These are phyloP conservation scores for Psammodynastes pulverulentus DNA, from an alignment of 2,113 vertebrate genomes.

Conservation along the genomic window DNA sequence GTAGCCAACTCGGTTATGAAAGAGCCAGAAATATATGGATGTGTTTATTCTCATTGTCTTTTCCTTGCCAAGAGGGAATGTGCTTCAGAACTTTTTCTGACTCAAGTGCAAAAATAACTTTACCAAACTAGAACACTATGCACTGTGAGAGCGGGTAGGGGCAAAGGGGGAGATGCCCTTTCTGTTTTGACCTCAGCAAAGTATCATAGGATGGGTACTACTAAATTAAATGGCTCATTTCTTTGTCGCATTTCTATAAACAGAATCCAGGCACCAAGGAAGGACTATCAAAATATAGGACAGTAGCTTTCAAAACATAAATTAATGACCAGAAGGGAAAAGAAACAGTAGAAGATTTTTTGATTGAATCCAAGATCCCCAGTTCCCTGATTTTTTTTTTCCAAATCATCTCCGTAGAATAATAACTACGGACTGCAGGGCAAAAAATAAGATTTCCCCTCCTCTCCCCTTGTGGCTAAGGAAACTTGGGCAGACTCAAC, in stretches of 20 bases:
- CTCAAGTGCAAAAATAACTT: not conserved
- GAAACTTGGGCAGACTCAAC: not conserved
- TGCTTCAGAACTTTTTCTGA: not conserved
- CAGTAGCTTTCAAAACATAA: not conserved
- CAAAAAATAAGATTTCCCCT: not conserved
- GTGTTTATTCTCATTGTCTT: not conserved
- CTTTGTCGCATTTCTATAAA: not conserved
- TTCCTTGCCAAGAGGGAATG: not conserved
- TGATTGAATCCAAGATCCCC: not conserved
- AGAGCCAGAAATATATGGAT: not conserved
- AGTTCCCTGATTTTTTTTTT: not conserved
- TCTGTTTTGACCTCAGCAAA: not conserved
- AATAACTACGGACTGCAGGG: not conserved
- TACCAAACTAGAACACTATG: not conserved
- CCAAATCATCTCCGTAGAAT: not conserved
- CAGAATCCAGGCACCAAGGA: not conserved
- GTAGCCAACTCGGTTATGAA: not conserved
- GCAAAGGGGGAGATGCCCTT: not conserved
- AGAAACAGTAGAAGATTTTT: not conserved
- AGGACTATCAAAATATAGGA: not conserved
- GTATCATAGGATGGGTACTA: not conserved
- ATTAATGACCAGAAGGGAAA: not conserved
- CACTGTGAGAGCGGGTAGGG: not conserved
- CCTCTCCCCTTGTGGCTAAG: not conserved
- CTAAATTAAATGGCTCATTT: not conserved